Conservation (phyloP, 2,888 invertebrate genomes). For the Diaperis boleti region DNA sequence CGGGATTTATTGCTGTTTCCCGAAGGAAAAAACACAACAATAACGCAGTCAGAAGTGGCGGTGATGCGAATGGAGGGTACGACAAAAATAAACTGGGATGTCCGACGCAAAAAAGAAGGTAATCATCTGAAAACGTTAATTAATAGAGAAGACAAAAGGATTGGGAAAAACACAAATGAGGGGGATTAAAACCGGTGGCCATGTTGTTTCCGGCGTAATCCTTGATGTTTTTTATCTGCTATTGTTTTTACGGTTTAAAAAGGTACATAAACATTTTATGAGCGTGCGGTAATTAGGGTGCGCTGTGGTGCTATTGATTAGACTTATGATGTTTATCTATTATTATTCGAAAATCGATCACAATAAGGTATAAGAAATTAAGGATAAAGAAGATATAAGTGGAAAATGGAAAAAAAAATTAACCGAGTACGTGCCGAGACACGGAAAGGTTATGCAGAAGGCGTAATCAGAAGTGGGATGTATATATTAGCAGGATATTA, state of each 20-base stretch:
- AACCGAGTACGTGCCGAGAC: too few relatives aligned
- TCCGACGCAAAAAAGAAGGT: background rate
- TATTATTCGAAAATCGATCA: too few relatives aligned
- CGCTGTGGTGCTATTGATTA: too few relatives aligned
- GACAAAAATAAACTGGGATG: background rate
- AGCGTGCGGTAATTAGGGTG: background rate
- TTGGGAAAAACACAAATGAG: background rate
- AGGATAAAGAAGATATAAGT: too few relatives aligned
- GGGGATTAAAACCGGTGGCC: conserved; percentile 2
- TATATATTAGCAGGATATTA: too few relatives aligned
- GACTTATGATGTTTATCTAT: too few relatives aligned
- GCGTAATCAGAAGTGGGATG: too few relatives aligned
- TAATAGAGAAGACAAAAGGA: conserved; percentile 1
- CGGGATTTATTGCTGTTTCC: conserved; percentile 17
- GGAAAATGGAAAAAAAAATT: too few relatives aligned
- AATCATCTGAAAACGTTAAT: background rate
- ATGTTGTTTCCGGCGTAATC: background rate
- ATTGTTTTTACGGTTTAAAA: conserved; percentile 2
- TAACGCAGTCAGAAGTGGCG: too few relatives aligned
- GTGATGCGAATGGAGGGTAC: background rate
- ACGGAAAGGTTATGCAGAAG: too few relatives aligned
- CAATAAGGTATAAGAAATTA: too few relatives aligned
- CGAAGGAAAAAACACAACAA: background rate
- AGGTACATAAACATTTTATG: conserved; percentile 2
- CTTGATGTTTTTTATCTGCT: background rate